phyloP scores from a whole-genome alignment of 2,888 invertebrate species.

The Pyrrhosoma nymphula region DNA sequence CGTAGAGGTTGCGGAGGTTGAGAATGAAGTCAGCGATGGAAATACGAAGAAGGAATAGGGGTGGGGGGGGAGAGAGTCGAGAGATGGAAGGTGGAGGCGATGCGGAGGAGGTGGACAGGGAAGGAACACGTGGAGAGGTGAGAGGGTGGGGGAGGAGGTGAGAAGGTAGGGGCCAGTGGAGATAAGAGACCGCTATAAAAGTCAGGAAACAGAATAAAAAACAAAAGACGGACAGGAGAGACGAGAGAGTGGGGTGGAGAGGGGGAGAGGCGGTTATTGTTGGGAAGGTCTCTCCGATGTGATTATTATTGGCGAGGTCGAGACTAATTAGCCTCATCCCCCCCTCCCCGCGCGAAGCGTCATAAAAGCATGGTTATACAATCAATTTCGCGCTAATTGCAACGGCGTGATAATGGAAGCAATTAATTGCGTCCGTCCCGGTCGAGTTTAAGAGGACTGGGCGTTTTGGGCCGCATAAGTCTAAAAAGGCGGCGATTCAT shows the following conservation, averaged over 20 bases:
- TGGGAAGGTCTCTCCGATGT: background rate
- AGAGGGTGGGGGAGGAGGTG: background rate
- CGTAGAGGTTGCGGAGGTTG: background rate
- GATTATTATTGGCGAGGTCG: background rate
- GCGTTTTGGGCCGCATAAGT: background rate
- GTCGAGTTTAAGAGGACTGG: background rate
- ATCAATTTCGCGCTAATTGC: background rate
- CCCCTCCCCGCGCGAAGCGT: background rate
- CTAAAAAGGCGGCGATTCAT: background rate
- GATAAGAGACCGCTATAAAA: slow-evolving; percentile 3
- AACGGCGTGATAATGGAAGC: background rate
- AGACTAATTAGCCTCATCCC: background rate
- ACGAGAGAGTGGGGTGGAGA: background rate
- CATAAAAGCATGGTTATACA: background rate
- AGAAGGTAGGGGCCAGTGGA: background rate
- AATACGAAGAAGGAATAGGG: background rate
- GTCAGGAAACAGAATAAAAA: background rate
- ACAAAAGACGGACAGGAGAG: background rate
- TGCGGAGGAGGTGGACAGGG: background rate
- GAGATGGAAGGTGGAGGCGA: background rate
- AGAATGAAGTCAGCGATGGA: slow-evolving; percentile 9
- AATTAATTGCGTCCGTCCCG: background rate
- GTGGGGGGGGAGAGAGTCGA: background rate
- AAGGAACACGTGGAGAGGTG: background rate
- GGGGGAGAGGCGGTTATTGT: background rate